These are phyloP conservation scores for Gnatocerus cornutus DNA, from an alignment of 2,888 invertebrate species.

Conservation along the genomic window DNA sequence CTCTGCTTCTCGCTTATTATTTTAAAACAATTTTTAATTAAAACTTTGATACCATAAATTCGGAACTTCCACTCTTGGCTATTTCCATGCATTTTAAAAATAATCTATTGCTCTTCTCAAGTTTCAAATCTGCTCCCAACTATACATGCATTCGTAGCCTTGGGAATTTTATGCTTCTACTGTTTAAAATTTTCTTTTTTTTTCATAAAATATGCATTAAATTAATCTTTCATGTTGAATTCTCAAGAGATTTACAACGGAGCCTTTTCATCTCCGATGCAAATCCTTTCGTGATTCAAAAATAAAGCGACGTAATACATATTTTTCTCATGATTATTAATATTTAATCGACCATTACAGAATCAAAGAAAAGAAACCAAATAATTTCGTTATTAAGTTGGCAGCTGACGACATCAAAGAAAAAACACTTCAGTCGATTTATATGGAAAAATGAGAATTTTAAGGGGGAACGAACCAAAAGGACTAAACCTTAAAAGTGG, in stretches of 20 bases:
- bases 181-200: conserved; percentile 14
- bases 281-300: conserved; percentile 29
- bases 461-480: not conserved
- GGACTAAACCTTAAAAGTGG: not conserved
- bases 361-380: conserved; percentile 19
- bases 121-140: too few species aligned
- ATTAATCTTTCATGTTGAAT: conserved; percentile 33
- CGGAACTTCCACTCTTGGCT: too few species aligned
- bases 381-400: conserved; percentile 21
- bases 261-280: conserved; percentile 20
- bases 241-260: conserved; percentile 10
- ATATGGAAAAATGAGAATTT: not conserved
- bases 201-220: conserved; percentile 37
- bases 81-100: too few species aligned
- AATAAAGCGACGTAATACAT: conserved; percentile 29
- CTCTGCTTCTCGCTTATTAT: not conserved
- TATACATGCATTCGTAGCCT: not conserved
- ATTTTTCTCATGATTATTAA: conserved; percentile 29
- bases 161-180: conserved; percentile 3
- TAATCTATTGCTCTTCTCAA: too few species aligned
- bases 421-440: not conserved
- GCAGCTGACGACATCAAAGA: conserved; percentile 5
- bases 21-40: not conserved
- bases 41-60: too few species aligned
- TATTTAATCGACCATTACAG: conserved; percentile 26